Evolutionary conservation across 2,113 vertebrate species (phyloP).

Genomic region (Callaeas wilsoni): DNA sequence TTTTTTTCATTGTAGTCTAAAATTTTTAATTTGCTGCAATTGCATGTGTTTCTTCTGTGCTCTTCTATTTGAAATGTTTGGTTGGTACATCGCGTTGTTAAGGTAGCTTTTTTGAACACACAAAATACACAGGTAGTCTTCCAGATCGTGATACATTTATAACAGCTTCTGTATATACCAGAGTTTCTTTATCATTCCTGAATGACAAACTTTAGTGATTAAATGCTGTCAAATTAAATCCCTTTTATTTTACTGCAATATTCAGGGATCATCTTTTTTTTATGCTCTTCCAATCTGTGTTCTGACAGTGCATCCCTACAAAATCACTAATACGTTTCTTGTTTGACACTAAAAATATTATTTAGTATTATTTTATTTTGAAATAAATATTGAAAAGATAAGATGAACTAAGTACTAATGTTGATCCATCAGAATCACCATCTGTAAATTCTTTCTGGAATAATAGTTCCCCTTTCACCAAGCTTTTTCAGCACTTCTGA

Average conservation of each 20-base stretch:
- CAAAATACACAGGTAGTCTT: background rate
- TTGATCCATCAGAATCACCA: background rate
- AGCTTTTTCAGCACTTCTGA: background rate
- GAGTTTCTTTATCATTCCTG: background rate
- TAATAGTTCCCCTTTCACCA: background rate
- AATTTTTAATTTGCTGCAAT: background rate
- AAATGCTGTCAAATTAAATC: background rate
- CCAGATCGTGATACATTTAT: background rate
- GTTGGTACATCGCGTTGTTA: background rate
- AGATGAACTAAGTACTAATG: background rate
- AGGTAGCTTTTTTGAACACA: background rate
- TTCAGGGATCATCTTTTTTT: background rate
- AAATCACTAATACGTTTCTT: background rate
- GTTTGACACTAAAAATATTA: background rate
- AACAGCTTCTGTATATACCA: background rate
- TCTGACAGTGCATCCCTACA: background rate
- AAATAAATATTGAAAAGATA: background rate
- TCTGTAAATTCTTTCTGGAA: background rate
- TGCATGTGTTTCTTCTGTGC: background rate
- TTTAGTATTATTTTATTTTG: background rate
- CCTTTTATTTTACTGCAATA: background rate
- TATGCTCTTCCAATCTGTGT: background rate
- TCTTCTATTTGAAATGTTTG: background rate
- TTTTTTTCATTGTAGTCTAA: background rate
- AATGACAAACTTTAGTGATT: background rate